Percentiles rank a stretch among this genome's conserved stretches.
phyloP scores from a whole-genome alignment of 2,797 vertebrate species.

The Mus spretus region DNA sequence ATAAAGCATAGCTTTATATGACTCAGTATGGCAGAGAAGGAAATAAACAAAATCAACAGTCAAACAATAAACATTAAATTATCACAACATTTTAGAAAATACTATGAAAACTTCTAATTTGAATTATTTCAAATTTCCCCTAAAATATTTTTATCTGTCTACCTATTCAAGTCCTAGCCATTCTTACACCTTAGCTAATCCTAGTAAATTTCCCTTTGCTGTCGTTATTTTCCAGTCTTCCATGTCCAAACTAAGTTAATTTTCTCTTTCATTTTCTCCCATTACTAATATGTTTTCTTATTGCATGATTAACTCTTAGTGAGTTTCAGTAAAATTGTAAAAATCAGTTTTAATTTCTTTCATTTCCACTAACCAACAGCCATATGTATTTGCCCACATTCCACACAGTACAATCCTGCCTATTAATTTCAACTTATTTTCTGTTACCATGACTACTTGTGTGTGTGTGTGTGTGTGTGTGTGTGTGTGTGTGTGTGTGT shows the following conservation, averaged over 20 bases:
- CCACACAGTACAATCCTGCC: background rate
- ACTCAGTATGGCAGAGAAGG: background rate
- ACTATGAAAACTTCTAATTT: background rate
- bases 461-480: too few species aligned
- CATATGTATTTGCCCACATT: background rate
- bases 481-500: too few species aligned
- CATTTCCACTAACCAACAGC: background rate
- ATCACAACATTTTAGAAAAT: slow-evolving; percentile 11
- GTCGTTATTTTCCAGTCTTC: background rate
- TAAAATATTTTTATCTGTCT: background rate
- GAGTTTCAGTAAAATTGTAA: slow-evolving; percentile 14
- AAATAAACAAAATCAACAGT: slow-evolving; percentile 8
- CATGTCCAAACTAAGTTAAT: background rate
- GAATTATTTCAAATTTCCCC: background rate
- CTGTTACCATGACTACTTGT: slow-evolving; percentile 26
- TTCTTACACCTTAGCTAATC: background rate
- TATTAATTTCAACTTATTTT: slow-evolving; percentile 20
- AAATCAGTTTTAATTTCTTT: background rate
- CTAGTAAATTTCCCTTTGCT: background rate
- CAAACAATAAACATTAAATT: slow-evolving; percentile 41
- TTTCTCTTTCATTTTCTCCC: background rate
- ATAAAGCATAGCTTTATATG: background rate
- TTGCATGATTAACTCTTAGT: background rate
- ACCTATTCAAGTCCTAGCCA: background rate
- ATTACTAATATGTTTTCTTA: background rate